A percentile compares a stretch with the other conserved stretches of the same genome.
Evolutionary conservation across 2,113 vertebrate genomes (phyloP).

Genomic region (Daubentonia madagascariensis): DNA sequence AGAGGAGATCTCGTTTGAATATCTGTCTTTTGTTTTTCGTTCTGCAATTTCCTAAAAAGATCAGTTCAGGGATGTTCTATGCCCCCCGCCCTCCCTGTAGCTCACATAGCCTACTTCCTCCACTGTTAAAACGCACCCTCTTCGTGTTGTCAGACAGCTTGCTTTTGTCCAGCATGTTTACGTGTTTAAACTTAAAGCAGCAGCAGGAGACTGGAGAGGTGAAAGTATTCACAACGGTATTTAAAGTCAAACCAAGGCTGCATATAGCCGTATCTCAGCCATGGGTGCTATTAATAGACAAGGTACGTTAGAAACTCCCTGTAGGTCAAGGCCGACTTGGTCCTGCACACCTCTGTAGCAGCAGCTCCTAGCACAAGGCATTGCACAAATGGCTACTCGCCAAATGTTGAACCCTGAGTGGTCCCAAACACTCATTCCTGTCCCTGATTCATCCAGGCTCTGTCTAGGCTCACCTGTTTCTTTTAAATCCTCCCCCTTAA

Average conservation of each 20-base stretch:
- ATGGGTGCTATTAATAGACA: too few relatives aligned
- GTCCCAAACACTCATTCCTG: background rate
- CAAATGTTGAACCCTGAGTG: background rate
- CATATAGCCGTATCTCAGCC: background rate
- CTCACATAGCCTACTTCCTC: background rate
- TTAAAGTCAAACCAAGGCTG: constrained; percentile 7
- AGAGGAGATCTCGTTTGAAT: constrained; percentile 75
- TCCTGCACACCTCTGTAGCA: background rate
- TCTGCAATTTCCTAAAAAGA: constrained; percentile 71
- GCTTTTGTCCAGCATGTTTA: background rate
- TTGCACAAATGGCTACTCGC: background rate
- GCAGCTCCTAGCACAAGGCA: too few relatives aligned
- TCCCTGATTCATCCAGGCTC: background rate
- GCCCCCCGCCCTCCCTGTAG: background rate
- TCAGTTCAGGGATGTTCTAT: constrained; percentile 14
- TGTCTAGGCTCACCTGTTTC: background rate
- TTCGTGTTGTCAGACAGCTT: background rate
- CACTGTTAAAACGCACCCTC: background rate
- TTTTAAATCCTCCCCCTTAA: background rate
- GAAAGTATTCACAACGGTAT: background rate
- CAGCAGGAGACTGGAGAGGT: background rate
- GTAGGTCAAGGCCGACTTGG: background rate
- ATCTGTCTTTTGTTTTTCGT: constrained; percentile 74
- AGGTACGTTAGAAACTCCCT: background rate
- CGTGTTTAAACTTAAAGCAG: constrained; percentile 8